Evolutionary conservation across 2,113 vertebrate genomes (phyloP), one percentile per base, ranked within the genome.

Genomic region (Ariopsis seemanni): DNA sequence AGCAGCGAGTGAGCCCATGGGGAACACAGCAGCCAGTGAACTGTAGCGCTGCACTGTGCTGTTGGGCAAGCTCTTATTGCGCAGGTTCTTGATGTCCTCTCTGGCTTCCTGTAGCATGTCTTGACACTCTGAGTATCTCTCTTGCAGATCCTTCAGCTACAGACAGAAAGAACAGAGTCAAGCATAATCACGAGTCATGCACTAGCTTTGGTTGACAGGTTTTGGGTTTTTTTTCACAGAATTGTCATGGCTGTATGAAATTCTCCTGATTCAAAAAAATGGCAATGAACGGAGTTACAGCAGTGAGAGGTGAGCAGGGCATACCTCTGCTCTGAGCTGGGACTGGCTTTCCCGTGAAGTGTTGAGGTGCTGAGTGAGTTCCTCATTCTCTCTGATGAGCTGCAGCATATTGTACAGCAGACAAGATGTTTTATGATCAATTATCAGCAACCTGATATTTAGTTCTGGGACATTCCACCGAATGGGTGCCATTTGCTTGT

Each of bases 1-100:
- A 1, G 97, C 96, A 0, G 96, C 97, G 89, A 98, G 93, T 0
- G 96, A 96, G 93, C 97, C 97, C 97, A 97, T 92, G 72, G 97
- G 96, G 72, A 97, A 92, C 0, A 96, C 93, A 0, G 95, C 93
- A 30, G 95, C 93, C 58, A 96, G 83, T 0, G 95, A 90, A 2
- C 95, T 94, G 91, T 96, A 97, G 63, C 94, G 95, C 92, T 96
- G 94, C 90, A 97, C 94, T 0, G 95, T 96, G 91, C 96, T 95
- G 90, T 95, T 94, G 53, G 96, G 96, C 0, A 95, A 89, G 78
- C 91, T 95, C 86, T 95, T 96, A 91, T 96, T 96, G 10, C 94
- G 91, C 87, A 96, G 93, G 91, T 93, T 95, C 94, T 97, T 97
- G 1, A 94, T 95, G 91, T 97, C 97, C 92, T 97, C 95, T 90